Percentiles rank a stretch among this genome's conserved stretches.
phyloP scores from a whole-genome alignment of 2,797 vertebrate genomes.

The Glossophaga mutica region DNA sequence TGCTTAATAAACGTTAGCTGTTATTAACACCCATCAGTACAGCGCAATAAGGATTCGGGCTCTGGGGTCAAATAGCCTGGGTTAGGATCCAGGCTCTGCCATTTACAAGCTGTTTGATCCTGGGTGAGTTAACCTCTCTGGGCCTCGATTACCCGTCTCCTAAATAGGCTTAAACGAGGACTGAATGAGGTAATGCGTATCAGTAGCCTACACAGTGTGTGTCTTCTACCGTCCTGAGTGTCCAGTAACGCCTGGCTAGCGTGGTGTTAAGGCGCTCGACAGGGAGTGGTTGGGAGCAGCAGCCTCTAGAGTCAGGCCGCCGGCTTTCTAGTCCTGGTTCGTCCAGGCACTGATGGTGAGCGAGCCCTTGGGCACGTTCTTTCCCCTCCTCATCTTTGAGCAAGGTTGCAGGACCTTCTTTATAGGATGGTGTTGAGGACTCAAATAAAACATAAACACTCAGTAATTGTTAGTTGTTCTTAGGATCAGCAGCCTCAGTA shows the following conservation, averaged over 20 bases:
- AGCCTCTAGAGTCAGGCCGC: background rate
- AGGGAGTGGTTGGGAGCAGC: background rate
- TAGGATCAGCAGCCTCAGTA: background rate
- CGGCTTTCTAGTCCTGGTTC: background rate
- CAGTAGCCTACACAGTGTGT: background rate
- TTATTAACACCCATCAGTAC: background rate
- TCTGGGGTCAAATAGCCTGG: background rate
- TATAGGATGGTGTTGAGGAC: background rate
- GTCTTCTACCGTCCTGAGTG: background rate
- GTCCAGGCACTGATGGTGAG: background rate
- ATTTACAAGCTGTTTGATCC: background rate
- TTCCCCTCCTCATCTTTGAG: background rate
- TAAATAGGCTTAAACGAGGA: background rate
- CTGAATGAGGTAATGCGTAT: background rate
- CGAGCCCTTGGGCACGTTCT: background rate
- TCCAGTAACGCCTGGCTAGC: background rate
- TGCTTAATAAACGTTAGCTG: background rate
- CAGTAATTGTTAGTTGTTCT: background rate
- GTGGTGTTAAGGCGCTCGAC: background rate
- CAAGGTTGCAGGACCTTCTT: background rate
- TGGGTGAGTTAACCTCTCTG: background rate
- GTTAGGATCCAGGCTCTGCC: background rate
- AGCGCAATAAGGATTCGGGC: background rate
- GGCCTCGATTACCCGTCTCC: background rate
- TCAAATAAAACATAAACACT: background rate